phyloP scores from a whole-genome alignment of 2,888 invertebrate species.

The Andrena marginata region DNA sequence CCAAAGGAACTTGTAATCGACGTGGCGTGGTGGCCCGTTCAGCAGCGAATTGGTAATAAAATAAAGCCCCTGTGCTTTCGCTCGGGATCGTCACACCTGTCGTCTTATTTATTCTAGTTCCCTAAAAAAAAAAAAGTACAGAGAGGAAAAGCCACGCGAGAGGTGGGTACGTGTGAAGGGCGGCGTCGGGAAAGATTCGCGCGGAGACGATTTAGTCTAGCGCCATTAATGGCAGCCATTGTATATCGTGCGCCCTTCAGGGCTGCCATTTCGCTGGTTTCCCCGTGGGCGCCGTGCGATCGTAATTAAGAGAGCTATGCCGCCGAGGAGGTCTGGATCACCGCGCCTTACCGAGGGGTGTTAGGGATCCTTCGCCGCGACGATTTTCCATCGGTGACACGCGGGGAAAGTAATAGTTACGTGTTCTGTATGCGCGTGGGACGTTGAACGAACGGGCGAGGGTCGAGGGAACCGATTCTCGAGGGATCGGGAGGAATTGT shows the following conservation, averaged over 20 bases:
- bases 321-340: background rate
- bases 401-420: slow-evolving; percentile 16
- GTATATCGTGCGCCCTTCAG: slow-evolving; percentile 65
- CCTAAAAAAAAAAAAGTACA: background rate
- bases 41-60: background rate
- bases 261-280: slow-evolving; percentile 53
- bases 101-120: background rate
- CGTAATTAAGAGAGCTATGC: slow-evolving; percentile 28
- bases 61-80: slow-evolving; percentile 24
- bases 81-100: background rate
- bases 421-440: slow-evolving; percentile 1
- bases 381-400: slow-evolving; percentile 8
- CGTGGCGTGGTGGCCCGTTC: slow-evolving; percentile 4
- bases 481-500: too few species aligned
- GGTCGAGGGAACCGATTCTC: too few species aligned
- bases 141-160: background rate
- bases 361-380: background rate
- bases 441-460: too few species aligned
- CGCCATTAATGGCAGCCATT: slow-evolving; percentile 69
- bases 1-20: slow-evolving; percentile 19
- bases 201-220: slow-evolving; percentile 51
- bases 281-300: slow-evolving; percentile 36
- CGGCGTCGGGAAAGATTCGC: slow-evolving; percentile 22
- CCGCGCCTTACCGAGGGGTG: background rate
- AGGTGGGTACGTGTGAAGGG: slow-evolving; percentile 38